Base-by-base conservation (phyloP, 1,140 invertebrate species). In the Magallana ariakensis region DNA sequence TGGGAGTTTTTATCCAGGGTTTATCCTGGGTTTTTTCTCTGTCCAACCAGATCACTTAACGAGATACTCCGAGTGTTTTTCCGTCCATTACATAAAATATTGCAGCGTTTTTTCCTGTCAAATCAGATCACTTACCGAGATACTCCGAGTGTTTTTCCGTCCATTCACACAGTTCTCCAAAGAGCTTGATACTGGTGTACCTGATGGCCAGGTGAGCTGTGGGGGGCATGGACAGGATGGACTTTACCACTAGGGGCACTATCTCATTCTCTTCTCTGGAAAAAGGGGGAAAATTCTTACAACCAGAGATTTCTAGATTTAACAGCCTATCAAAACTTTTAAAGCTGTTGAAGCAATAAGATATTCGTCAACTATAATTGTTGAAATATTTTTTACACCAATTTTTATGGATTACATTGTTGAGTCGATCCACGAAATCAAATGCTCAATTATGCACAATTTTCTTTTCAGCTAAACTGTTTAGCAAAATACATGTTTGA, bases 81-180 rank as follows among this genome's bases (percentile, higher is more conserved):
- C 2, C 0, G 33, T 5, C 33, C 3, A 46, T 46, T 46, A 46
- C 33, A 46, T 46, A 46, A 46, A 46, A 46, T 46, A 46, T 2
- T 46, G 33, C 33, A 46, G 9, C 6, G 15, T 13, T 60, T 60
- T 60, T 13, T 13, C n/a, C 5, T 13, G 58, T 16, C n/a, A 0
- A 60, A 13, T 13, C 13, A n/a, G 58, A 60, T 60, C 15, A 16
- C n/a, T 60, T 95, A 96, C 96, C 96, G 91, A 98, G 94, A 53
- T 96, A 96, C 87, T 97, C 96, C 0, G 97, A 96, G 95, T 99
- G 98, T 93, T 96, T 96, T 92, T 98, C 97, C 62, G 99, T 97
- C 99, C 99, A 99, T 93, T 99, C 98, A 91, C 97, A 97, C 22
- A 99, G 95, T 95, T 99, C 98, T 7, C 98, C 98, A 55, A 99